Conservation (phyloP, 2,797 vertebrate genomes). For the Chanos chanos region DNA sequence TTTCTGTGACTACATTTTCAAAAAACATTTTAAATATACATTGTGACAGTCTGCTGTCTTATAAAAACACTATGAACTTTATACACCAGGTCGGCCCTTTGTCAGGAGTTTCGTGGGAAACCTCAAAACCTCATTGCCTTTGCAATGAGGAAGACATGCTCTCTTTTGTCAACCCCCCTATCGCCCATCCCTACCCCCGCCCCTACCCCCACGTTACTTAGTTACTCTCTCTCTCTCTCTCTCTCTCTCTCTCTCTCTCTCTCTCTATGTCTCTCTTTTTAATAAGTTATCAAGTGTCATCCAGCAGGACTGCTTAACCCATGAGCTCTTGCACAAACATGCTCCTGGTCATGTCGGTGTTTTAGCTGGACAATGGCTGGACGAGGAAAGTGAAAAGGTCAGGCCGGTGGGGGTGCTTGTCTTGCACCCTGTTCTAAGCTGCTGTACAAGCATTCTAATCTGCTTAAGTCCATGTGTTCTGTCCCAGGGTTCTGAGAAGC, state of each 20-base stretch:
- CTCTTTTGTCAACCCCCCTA: too few relatives aligned
- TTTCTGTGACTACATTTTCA: too few relatives aligned
- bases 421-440: slow-evolving; percentile 68
- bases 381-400: slow-evolving; percentile 77
- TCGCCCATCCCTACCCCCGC: too few relatives aligned
- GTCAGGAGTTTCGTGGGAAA: not conserved
- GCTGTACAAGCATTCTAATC: slow-evolving; percentile 79
- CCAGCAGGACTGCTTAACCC: slow-evolving; percentile 63
- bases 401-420: slow-evolving; percentile 67
- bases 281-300: slow-evolving; percentile 64
- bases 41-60: not conserved
- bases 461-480: too few relatives aligned
- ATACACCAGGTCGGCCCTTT: not conserved
- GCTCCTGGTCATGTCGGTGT: slow-evolving; percentile 74
- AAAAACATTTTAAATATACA: slow-evolving; percentile 1
- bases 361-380: slow-evolving; percentile 84
- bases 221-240: too few relatives aligned
- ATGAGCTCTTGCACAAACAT: slow-evolving; percentile 74
- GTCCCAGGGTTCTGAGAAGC: too few relatives aligned
- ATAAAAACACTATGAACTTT: not conserved
- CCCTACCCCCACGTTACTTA: too few relatives aligned
- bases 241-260: too few relatives aligned
- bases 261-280: slow-evolving; percentile 32
- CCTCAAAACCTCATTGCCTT: too few relatives aligned
- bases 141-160: too few relatives aligned